Evolutionary conservation across 1,140 invertebrate genomes (phyloP).

Genomic region (Trissolcus basalis): DNA sequence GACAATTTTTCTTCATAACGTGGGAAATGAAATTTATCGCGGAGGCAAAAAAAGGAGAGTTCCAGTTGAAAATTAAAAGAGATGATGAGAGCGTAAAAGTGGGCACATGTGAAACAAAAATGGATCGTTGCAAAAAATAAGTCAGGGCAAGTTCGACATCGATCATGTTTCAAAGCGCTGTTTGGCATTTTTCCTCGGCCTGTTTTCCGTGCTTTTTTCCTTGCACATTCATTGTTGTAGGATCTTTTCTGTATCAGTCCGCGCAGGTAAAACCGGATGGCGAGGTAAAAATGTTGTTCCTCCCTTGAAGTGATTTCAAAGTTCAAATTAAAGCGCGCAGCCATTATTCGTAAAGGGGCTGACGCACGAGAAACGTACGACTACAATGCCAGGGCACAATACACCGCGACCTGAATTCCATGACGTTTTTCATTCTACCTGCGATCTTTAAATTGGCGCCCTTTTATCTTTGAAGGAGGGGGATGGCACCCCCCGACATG

Average conservation of each 20-base stretch:
- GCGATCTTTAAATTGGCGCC: conserved; percentile 59
- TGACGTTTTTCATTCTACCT: conserved; percentile 54
- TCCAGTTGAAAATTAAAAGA: background rate
- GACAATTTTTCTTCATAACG: too few relatives aligned
- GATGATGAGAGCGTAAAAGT: background rate
- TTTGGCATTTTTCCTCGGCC: conserved; percentile 21
- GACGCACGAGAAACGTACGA: conserved; percentile 37
- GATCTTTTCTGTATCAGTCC: conserved; percentile 42
- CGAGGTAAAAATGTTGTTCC: conserved; percentile 39
- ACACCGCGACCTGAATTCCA: conserved; percentile 52
- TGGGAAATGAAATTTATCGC: background rate
- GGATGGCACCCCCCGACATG: conserved; percentile 30
- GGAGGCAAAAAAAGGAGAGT: background rate
- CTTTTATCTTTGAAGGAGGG: conserved; percentile 52
- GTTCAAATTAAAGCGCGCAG: conserved; percentile 56
- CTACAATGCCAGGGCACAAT: conserved; percentile 50
- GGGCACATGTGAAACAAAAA: conserved; percentile 14
- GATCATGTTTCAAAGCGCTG: conserved; percentile 31
- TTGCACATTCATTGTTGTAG: conserved; percentile 33
- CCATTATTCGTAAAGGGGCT: conserved; percentile 52
- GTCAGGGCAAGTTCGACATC: background rate
- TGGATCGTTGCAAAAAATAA: background rate
- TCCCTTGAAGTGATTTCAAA: conserved; percentile 55
- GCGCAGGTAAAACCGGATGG: conserved; percentile 59
- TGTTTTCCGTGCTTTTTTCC: conserved; percentile 36